Percentiles rank a stretch among this genome's conserved stretches.
These are phyloP conservation scores for Ochlodes sylvanus DNA, from an alignment of 2,888 invertebrate species.

Conservation along the genomic window DNA sequence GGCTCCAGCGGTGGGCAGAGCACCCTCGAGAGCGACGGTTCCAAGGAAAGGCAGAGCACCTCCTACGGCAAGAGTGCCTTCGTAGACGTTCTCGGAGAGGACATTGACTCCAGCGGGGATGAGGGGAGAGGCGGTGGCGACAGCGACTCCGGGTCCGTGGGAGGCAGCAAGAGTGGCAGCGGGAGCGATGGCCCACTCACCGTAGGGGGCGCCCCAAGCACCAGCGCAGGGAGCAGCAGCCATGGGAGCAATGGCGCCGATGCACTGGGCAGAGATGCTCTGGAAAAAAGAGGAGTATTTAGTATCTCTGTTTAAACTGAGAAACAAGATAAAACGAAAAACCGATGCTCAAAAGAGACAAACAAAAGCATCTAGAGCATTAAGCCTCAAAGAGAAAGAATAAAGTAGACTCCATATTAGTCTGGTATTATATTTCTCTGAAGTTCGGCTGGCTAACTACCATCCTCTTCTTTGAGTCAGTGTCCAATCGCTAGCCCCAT, in stretches of 20 bases:
- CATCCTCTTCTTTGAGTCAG: too few species aligned
- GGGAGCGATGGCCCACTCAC: constrained; percentile 3
- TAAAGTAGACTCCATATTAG: too few species aligned
- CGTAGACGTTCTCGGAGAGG: constrained; percentile 54
- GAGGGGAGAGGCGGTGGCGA: constrained; percentile 49
- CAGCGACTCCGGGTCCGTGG: constrained; percentile 44
- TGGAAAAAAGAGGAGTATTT: neutral
- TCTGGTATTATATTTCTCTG: too few species aligned
- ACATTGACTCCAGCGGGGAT: constrained; percentile 52
- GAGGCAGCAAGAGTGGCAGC: constrained; percentile 39
- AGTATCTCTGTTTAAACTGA: too few species aligned
- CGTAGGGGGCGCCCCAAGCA: neutral
- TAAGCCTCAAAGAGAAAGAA: too few species aligned
- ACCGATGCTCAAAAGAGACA: too few species aligned
- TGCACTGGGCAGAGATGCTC: constrained; percentile 10
- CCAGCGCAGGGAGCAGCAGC: constrained; percentile 14
- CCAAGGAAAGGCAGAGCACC: constrained; percentile 50
- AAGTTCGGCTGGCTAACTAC: too few species aligned
- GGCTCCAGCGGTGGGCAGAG: constrained; percentile 24
- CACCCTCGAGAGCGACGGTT: constrained; percentile 45
- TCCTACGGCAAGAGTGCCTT: constrained; percentile 48
- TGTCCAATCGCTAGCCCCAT: too few species aligned
- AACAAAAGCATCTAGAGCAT: too few species aligned
- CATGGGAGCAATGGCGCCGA: constrained; percentile 3
- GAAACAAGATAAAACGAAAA: too few species aligned